Conservation (phyloP, 2,113 vertebrate genomes). For the Thamnaconus septentrionalis region DNA sequence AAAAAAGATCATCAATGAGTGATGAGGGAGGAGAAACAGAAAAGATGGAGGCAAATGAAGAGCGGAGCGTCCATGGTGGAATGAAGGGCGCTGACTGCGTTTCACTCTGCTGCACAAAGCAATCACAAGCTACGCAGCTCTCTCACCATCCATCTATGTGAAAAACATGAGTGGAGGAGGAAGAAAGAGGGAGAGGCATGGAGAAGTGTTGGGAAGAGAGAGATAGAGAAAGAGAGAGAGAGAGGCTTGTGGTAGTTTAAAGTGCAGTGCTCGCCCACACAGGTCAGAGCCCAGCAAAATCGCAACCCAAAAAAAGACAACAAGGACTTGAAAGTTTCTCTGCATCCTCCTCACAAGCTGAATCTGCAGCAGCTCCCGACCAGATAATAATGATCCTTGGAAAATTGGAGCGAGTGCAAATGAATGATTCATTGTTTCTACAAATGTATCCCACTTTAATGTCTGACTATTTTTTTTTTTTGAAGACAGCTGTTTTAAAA, state of each 20-base stretch:
- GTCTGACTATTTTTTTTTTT: too few relatives aligned
- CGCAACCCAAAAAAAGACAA: constrained; percentile 3
- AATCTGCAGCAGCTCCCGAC: background rate
- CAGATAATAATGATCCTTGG: background rate
- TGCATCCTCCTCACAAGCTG: background rate
- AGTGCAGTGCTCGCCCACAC: constrained; percentile 49
- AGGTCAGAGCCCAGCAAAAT: constrained; percentile 36
- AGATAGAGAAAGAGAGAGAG: constrained; percentile 10
- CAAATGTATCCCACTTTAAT: too few relatives aligned
- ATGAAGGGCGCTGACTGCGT: constrained; percentile 14
- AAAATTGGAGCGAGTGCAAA: background rate
- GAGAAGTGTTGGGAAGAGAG: constrained; percentile 2
- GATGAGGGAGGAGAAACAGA: background rate
- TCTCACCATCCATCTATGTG: constrained; percentile 11
- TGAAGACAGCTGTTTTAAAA: background rate
- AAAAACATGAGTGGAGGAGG: constrained; percentile 33
- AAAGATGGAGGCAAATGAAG: constrained; percentile 14
- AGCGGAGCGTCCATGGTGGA: constrained; percentile 8
- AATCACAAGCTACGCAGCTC: constrained; percentile 34
- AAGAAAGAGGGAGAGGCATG: constrained; percentile 10
- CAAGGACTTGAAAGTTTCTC: constrained; percentile 10
- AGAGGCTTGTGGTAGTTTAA: constrained; percentile 29
- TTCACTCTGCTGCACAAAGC: constrained; percentile 59
- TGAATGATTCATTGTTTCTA: too few relatives aligned
- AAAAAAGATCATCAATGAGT: background rate